Evolutionary conservation across 2,113 vertebrate genomes (phyloP).

Genomic region (Chiloscyllium plagiosum): DNA sequence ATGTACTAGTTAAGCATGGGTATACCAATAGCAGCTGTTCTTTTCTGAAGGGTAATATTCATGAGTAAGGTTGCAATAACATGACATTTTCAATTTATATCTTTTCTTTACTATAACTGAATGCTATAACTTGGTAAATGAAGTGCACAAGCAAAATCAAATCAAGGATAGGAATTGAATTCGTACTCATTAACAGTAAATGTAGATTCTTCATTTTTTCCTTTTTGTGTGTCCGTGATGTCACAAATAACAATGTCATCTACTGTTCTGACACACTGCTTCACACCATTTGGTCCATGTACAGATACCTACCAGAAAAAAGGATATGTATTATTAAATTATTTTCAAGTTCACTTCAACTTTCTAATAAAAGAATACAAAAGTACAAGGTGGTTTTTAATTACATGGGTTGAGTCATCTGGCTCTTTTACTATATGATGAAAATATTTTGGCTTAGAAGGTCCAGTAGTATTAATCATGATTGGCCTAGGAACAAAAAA

Average conservation of each 20-base stretch:
- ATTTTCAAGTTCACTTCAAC: neutral
- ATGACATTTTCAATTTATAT: neutral
- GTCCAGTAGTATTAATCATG: conserved; percentile 79
- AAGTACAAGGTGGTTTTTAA: neutral
- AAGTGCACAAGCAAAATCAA: neutral
- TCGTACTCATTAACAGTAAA: conserved; percentile 47
- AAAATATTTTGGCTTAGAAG: conserved; percentile 79
- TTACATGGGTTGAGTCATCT: conserved; percentile 62
- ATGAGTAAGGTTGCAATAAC: neutral
- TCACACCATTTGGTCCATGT: conserved; percentile 55
- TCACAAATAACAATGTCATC: conserved; percentile 93
- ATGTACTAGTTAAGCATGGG: neutral
- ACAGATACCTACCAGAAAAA: conserved; percentile 41
- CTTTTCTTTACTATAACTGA: neutral
- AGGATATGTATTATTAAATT: neutral
- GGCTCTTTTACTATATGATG: conserved; percentile 81
- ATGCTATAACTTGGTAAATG: neutral
- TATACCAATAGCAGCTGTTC: neutral
- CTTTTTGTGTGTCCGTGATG: conserved; percentile 64
- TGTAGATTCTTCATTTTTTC: conserved; percentile 64
- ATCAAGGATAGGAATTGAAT: neutral
- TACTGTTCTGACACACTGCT: conserved; percentile 65
- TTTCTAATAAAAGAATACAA: neutral
- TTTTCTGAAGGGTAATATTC: neutral
- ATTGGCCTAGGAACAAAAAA: conserved; percentile 64